Base-by-base conservation (phyloP, 2,113 vertebrate species). In the Suncus etruscus region DNA sequence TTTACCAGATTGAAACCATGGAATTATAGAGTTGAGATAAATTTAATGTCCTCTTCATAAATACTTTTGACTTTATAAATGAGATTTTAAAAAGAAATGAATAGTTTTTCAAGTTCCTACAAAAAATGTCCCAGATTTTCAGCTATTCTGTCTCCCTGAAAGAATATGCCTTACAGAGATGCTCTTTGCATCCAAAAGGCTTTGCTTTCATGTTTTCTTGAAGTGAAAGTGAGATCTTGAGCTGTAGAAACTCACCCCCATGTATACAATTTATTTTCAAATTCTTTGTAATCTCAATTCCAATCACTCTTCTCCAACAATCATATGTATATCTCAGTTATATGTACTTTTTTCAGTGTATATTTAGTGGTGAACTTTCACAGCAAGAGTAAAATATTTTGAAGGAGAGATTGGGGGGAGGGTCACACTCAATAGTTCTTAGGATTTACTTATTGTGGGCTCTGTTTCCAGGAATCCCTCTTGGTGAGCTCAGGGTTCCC, bases 321-420 rank as follows among this genome's bases (percentile, higher is more conserved):
- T 74, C 32, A 85, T 76, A 11, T 65, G 24, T 29, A 20, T 8
- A 48, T 3, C 54, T n/a, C 14, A 79, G 15, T 74, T 82, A 74
- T n/a, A 65, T 39, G 15, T 29, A 10, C 22, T 29, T 84, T 29
- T 63, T 70, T 31, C 15, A 54, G 11, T 47, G 73, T 24, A 31
- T 45, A 77, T 47, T 86, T 90, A 78, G 27, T 45, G 5, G 8
- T 85, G 65, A 86, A 88, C 8, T 16, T 82, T 89, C 82, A 66
- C 3, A 92, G 58, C 58, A 61, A 61, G 58, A 20, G 58, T 61
- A 20, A 61, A 61, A 61, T 61, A 20, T 61, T 61, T 18, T 61
- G 18, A 61, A 22, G 4, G 18, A 15, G 22, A 61, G 58, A 61
- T 61, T 61, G 18, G 58, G 18, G 15, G 18, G 58, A 5, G 15